Base-by-base conservation (phyloP, 1,140 invertebrate species). In the Yoshiicerus persimilis region DNA sequence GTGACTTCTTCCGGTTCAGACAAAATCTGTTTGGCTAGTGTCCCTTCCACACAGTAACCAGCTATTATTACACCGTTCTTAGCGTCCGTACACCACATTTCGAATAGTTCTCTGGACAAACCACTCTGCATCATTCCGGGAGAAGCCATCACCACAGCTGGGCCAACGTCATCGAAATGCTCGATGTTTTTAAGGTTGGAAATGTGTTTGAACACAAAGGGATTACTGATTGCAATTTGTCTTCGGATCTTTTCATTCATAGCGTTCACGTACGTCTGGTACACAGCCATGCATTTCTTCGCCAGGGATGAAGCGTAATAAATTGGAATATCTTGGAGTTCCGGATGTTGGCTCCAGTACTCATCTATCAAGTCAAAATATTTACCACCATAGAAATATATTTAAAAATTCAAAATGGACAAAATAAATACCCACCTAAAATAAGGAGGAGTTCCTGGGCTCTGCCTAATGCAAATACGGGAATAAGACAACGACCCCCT, bases 121-220 rank as follows among this genome's bases (percentile, higher is more conserved):
- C 99, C 99, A 91, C 97, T 99, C 93, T 99, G 99, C 97, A 99
- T 98, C 98, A 99, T 99, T 92, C 99, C 99, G 3, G 99, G 99
- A 0, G 97, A 98, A 0, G 99, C 99, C 97, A 99, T 97, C 0
- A 99, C 97, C 1, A 99, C 98, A 92, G 98, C 99, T 0, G 99
- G 99, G 0, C 99, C 99, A 90, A 99, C 97, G 92, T 99, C 99
- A 92, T 99, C 99, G 93, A 99, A 99, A 92, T 99, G 98, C 93
- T 99, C 99, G 91, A 99, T 99, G 32, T 98, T 98, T 95, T 99
- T 99, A 0, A 99, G 93, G 93, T 99, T 99, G 8, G 97, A 99
- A 90, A 99, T 99, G 92, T 99, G 99, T 91, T 98, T 97, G 93
- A 99, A 99, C 2, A 99, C 97, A 93, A 99, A 99, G 0, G 99